Base-by-base conservation (phyloP, 1,140 invertebrate genomes). In the Lordiphosa stackelbergi region DNA sequence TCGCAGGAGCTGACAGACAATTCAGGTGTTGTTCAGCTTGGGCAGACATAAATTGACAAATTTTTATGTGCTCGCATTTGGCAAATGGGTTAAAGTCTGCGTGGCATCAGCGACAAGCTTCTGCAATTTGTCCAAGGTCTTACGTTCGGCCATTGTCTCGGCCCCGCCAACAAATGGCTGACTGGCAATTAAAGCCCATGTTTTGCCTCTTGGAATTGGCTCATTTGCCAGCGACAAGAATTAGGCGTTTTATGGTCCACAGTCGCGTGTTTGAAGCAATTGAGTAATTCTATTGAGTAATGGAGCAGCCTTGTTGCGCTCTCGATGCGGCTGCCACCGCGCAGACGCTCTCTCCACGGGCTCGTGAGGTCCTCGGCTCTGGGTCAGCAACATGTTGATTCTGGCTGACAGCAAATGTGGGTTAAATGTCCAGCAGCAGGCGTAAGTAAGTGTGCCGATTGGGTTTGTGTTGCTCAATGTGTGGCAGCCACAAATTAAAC, bases 381-480 rank as follows among this genome's bases (percentile, higher is more conserved):
- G 68, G 75, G 75, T 81, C 77, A 81, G 75, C 75, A 81, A 81
- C 75, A 81, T 81, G 72, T 83, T 81, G 77, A 55, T 22, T 53
- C 43, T 45, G 53, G 43, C n/a, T 19, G 34, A 42, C 46, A 10
- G n/a, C 24, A 49, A 56, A 81, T 69, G 75, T 83, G 77, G 71
- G 71, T 66, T 81, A 83, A 47, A 34, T 52, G 64, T 52, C 52
- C 45, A 31, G 46, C 63, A 52, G 11, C 41, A 55, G 57, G 54
- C 60, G 65, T 61, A 60, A 53, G 62, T 73, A 57, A 73, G 69
- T 79, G 51, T 72, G 69, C 55, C 66, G 53, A 24, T 24, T 19
- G 28, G 12, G 13, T 10, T 43, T 52, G 55, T 51, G 22, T 52
- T 62, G 35, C 54, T 36, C 35, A 49, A 57, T 48, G 36, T 55